phyloP scores from a whole-genome alignment of 2,113 vertebrate species.

The Tragulus kanchil region DNA sequence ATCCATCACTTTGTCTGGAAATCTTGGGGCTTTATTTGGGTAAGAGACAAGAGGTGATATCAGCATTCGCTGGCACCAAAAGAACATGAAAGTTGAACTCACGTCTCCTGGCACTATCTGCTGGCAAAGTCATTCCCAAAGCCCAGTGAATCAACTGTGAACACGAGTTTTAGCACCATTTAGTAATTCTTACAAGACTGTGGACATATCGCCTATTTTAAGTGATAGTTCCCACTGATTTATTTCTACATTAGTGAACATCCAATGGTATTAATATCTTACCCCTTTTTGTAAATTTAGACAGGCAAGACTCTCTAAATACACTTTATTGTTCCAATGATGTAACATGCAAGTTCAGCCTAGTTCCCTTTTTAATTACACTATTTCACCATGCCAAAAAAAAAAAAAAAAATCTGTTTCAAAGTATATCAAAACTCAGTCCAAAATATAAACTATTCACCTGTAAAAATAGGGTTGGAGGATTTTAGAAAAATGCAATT shows the following conservation, averaged over 20 bases:
- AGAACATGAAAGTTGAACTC: background rate
- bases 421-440: conserved; percentile 77
- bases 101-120: background rate
- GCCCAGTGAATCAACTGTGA: background rate
- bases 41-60: background rate
- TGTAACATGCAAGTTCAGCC: conserved; percentile 65
- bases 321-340: conserved; percentile 79
- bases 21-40: background rate
- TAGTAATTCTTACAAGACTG: conserved; percentile 50
- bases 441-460: conserved; percentile 73
- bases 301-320: conserved; percentile 68
- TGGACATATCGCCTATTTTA: background rate
- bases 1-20: background rate
- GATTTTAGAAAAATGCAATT: conserved; percentile 76
- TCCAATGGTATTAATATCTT: conserved; percentile 55
- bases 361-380: conserved; percentile 81
- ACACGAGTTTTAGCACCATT: background rate
- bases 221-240: conserved; percentile 15
- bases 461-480: conserved; percentile 78
- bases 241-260: conserved; percentile 49
- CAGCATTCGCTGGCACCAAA: background rate
- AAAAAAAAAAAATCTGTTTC: conserved; percentile 62
- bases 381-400: conserved; percentile 65
- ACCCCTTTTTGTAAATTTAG: conserved; percentile 56
- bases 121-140: background rate